Percentiles rank a stretch among this genome's conserved stretches.
Conservation (phyloP, 2,888 invertebrate genomes). For the Eugnorisma glareosa region DNA sequence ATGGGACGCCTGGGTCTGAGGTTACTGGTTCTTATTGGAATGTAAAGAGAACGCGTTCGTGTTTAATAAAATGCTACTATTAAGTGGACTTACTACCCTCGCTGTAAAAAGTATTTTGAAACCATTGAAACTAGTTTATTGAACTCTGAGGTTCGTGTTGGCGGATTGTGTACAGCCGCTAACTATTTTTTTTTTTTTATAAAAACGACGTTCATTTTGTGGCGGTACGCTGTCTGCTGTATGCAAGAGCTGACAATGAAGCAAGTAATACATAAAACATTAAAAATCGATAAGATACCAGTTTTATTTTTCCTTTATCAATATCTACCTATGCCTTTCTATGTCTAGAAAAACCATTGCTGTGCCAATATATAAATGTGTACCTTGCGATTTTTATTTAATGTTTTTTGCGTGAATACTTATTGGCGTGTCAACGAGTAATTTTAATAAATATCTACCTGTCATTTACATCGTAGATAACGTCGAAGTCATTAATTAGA, state of each 20-base stretch:
- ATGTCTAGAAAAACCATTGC: conserved; percentile 30
- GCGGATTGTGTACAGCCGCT: too few relatives aligned
- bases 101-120: too few relatives aligned
- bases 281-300: conserved; percentile 3
- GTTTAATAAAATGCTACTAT: too few relatives aligned
- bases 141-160: too few relatives aligned
- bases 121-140: too few relatives aligned
- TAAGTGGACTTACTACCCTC: too few relatives aligned
- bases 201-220: too few relatives aligned
- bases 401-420: not conserved
- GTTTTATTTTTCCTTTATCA: not conserved
- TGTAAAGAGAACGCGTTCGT: too few relatives aligned
- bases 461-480: conserved; percentile 17
- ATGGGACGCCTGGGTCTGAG: too few relatives aligned
- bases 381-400: conserved; percentile 20
- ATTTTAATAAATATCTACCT: conserved; percentile 44
- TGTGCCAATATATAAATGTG: not conserved
- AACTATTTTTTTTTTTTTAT: too few relatives aligned
- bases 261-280: not conserved
- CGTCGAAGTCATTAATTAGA: conserved; percentile 26
- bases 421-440: conserved; percentile 29
- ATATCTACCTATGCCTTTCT: conserved; percentile 3
- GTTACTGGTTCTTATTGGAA: too few relatives aligned
- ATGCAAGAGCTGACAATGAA: not conserved
- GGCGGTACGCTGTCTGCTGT: not conserved